Base-by-base conservation (phyloP, 2,797 vertebrate genomes). In the Pseudocheirus occidentalis region DNA sequence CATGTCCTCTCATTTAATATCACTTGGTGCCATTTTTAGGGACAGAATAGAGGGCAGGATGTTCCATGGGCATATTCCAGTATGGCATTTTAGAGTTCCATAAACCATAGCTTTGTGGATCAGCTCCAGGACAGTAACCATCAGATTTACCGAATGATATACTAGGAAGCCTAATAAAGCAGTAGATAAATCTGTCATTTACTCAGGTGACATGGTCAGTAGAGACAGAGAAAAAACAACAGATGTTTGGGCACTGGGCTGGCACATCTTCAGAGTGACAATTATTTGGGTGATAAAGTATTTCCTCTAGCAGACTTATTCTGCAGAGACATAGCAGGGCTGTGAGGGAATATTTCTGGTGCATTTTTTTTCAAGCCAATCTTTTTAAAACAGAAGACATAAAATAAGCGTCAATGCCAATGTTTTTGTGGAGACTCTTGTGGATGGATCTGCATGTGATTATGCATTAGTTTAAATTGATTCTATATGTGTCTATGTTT, bases 211-310 rank as follows among this genome's bases (percentile, higher is more conserved):
- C 13, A 58, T 0, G 9, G 87, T 4, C 87, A 93, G 90, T 93
- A 89, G 95, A 91, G 95, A 96, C n/a, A 13, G 57, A 95, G 91
- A 93, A 97, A 53, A 95, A 94, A 96, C 57, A 96, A 96, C 53
- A 52, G 46, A 52, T 94, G 93, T 92, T 96, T 97, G 89, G 97
- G 55, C 55, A 54, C n/a, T 0, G 0, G 95, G 62, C 18, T 94
- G 24, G 93, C 55, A 52, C 92, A 56, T 18, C 90, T 93, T 0
- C 1, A 94, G 90, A 95, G 5, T 54, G 56, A 98, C 95, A 97
- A 92, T 97, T 91, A 95, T 98, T 96, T 90, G 54, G n/a, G 89
- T 53, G 92, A 95, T 91, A 96, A 97, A 92, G 14, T 94, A 55
- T 97, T 98, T 97, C 87, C 93, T 96, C 50, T 87, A 95, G 93